A percentile compares a stretch with the other conserved stretches of the same genome.
phyloP scores from a whole-genome alignment of 2,888 invertebrate species.

The Hypercompe scribonia region DNA sequence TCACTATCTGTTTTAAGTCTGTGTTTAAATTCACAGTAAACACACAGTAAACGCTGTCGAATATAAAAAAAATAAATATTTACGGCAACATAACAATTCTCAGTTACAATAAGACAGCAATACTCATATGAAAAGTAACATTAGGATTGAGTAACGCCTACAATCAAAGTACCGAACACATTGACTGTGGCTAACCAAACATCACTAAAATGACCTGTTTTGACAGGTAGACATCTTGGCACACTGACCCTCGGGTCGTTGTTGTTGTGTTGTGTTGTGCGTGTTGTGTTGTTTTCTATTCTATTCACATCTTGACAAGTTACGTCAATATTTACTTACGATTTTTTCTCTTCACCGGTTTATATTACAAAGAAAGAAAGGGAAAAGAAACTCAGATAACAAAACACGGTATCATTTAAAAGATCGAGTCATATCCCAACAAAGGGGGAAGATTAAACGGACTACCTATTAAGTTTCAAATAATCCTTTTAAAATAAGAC shows the following conservation, averaged over 20 bases:
- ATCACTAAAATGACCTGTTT: constrained; percentile 35
- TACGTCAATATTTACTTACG: constrained; percentile 72
- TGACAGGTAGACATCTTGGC: constrained; percentile 58
- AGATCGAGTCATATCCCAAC: constrained; percentile 65
- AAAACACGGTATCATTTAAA: constrained; percentile 54
- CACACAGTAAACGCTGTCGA: constrained; percentile 25
- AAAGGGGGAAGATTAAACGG: constrained; percentile 66
- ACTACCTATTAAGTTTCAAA: constrained; percentile 70
- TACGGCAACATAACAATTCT: constrained; percentile 14
- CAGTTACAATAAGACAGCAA: constrained; percentile 23
- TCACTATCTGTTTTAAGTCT: constrained; percentile 22
- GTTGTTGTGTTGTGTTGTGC: too few species aligned
- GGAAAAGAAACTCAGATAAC: constrained; percentile 60
- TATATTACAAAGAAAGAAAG: constrained; percentile 59
- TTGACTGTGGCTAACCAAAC: constrained; percentile 24
- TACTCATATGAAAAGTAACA: constrained; percentile 28
- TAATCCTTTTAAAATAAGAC: constrained; percentile 74
- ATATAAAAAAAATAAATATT: constrained; percentile 29
- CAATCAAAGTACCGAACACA: constrained; percentile 24
- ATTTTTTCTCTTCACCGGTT: constrained; percentile 62
- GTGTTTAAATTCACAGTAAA: constrained; percentile 19
- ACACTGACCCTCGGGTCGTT: constrained; percentile 75
- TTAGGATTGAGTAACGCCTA: constrained; percentile 42
- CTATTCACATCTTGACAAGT: constrained; percentile 67
- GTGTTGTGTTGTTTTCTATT: constrained; percentile 65